These are phyloP conservation scores for Trypoxylus dichotomus DNA, from an alignment of 1,140 invertebrate genomes.

Conservation along the genomic window DNA sequence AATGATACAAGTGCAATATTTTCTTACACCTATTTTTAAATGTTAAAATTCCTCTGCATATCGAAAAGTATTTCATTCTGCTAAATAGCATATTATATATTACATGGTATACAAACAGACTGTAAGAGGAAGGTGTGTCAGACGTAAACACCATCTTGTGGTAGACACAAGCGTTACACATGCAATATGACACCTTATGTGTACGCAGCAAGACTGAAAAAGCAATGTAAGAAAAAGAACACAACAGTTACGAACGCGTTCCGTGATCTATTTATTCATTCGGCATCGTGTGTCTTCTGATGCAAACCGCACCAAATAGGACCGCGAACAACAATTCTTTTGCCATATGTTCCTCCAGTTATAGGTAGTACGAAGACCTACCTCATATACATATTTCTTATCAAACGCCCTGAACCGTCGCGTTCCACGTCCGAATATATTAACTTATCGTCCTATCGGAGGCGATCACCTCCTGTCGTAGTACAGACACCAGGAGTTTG, in stretches of 20 bases:
- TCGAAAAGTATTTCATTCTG: too few species aligned
- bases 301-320: conserved; percentile 10
- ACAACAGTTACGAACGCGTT: not conserved
- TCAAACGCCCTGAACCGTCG: conserved; percentile 11
- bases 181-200: conserved; percentile 4
- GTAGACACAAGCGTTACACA: not conserved
- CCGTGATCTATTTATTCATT: conserved; percentile 18
- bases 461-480: not conserved
- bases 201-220: not conserved
- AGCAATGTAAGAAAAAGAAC: not conserved
- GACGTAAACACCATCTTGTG: conserved; percentile 10
- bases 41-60: too few species aligned
- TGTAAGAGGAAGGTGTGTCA: not conserved
- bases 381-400: conserved; percentile 20
- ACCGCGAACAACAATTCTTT: conserved; percentile 10
- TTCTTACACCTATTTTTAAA: too few species aligned
- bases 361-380: conserved; percentile 3
- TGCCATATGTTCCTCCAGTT: not conserved
- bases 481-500: not conserved
- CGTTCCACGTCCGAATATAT: conserved; percentile 8
- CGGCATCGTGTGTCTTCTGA: not conserved
- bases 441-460: conserved; percentile 17
- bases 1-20: too few species aligned
- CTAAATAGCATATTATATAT: not conserved
- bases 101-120: not conserved